These are phyloP conservation scores for Lophura nycthemera DNA, from an alignment of 2,113 vertebrate genomes.

Conservation along the genomic window DNA sequence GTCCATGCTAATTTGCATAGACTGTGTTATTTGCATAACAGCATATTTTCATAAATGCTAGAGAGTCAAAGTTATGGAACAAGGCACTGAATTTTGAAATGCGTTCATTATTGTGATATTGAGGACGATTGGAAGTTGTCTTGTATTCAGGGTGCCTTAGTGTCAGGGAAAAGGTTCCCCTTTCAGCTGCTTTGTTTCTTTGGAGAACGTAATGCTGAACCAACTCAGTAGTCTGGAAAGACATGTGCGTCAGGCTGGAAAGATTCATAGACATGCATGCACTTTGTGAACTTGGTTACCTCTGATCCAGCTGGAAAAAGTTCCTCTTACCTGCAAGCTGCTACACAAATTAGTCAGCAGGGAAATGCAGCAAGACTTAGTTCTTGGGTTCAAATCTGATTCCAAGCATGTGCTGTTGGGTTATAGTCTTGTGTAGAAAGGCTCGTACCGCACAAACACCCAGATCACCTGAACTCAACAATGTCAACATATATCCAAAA, in stretches of 20 bases:
- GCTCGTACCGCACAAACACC: background rate
- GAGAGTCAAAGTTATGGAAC: background rate
- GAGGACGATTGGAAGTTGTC: background rate
- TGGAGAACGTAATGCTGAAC: background rate
- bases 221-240: background rate
- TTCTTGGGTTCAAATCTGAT: fast-evolving
- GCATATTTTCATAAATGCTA: fast-evolving
- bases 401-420: background rate
- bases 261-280: background rate
- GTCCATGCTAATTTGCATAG: background rate
- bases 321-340: conserved; percentile 18
- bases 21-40: background rate
- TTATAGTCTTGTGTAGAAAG: background rate
- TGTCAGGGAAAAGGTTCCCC: background rate
- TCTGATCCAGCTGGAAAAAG: background rate
- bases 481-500: background rate
- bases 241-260: fast-evolving
- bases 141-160: background rate
- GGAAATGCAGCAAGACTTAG: background rate
- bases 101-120: background rate
- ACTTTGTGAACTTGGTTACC: background rate
- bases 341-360: conserved; percentile 8
- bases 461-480: background rate
- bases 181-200: background rate
- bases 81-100: background rate